These are phyloP conservation scores for Hetaerina titia DNA, from an alignment of 2,888 invertebrate species.

Conservation along the genomic window DNA sequence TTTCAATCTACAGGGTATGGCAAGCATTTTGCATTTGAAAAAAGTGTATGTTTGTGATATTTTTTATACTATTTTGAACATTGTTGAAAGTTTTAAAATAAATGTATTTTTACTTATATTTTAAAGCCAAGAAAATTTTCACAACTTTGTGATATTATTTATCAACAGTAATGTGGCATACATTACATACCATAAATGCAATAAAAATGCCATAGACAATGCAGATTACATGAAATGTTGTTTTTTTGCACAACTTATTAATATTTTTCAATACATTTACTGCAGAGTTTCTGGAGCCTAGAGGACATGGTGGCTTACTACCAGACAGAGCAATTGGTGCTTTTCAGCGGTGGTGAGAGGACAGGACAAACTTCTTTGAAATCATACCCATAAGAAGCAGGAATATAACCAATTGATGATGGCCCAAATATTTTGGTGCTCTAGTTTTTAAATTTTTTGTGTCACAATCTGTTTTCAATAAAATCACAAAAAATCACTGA, in stretches of 20 bases:
- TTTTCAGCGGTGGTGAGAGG: slow-evolving; percentile 74
- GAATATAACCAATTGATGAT: not conserved
- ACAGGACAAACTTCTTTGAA: slow-evolving; percentile 58
- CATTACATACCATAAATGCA: not conserved
- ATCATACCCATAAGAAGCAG: slow-evolving; percentile 29
- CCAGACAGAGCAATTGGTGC: slow-evolving; percentile 74
- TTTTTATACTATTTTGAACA: not conserved
- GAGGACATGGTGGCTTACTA: slow-evolving; percentile 76
- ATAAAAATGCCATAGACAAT: not conserved
- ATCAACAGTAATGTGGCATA: too few species aligned
- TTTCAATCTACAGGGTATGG: too few species aligned
- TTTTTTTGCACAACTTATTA: not conserved
- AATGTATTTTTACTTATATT: not conserved
- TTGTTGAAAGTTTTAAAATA: not conserved
- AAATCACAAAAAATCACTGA: not conserved
- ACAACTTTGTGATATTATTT: too few species aligned
- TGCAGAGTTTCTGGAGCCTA: slow-evolving; percentile 74
- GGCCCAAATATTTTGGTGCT: not conserved
- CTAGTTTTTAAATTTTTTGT: slow-evolving; percentile 20
- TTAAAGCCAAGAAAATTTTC: too few species aligned
- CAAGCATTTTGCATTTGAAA: not conserved
- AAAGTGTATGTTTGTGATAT: not conserved
- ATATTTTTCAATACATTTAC: slow-evolving; percentile 21
- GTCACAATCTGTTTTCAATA: slow-evolving; percentile 22
- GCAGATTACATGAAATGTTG: not conserved